A percentile compares a stretch with the other conserved stretches of the same genome.
phyloP scores from a whole-genome alignment of 2,888 invertebrate species.

The Hypselothyrea guttata region DNA sequence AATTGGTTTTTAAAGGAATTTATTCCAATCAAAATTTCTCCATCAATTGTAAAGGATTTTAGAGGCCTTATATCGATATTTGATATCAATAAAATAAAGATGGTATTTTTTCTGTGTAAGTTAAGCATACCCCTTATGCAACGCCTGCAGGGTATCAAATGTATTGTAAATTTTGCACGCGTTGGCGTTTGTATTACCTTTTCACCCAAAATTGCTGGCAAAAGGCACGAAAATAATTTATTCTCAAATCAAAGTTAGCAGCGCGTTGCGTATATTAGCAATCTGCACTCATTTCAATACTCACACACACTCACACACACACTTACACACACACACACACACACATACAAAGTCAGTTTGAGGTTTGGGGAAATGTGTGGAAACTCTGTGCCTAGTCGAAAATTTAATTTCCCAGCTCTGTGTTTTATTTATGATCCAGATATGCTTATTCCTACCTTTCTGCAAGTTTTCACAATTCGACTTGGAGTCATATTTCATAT shows the following conservation, averaged over 20 bases:
- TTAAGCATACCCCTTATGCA: neutral
- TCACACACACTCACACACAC: conserved; percentile 17
- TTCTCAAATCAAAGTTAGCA: conserved; percentile 77
- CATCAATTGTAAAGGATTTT: too few species aligned
- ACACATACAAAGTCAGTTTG: conserved; percentile 4
- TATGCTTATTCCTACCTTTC: conserved; percentile 79
- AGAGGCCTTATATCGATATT: too few species aligned
- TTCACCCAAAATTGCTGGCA: conserved; percentile 31
- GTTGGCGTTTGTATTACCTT: conserved; percentile 35
- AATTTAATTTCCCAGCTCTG: conserved; percentile 76
- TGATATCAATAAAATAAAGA: too few species aligned
- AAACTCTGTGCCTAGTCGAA: conserved; percentile 66
- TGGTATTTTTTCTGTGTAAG: too few species aligned
- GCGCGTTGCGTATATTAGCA: conserved; percentile 76
- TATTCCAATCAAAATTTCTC: too few species aligned
- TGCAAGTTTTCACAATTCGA: conserved; percentile 78
- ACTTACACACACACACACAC: conserved; percentile 3
- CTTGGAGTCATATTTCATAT: conserved; percentile 76
- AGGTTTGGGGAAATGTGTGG: conserved; percentile 15
- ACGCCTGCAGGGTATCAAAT: conserved; percentile 18
- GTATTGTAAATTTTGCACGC: conserved; percentile 48
- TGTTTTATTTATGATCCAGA: conserved; percentile 77
- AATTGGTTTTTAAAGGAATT: too few species aligned
- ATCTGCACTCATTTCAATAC: conserved; percentile 66
- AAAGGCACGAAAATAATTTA: conserved; percentile 74